Conservation (phyloP, 1,140 invertebrate genomes). For the Platorchestia sp. region DNA sequence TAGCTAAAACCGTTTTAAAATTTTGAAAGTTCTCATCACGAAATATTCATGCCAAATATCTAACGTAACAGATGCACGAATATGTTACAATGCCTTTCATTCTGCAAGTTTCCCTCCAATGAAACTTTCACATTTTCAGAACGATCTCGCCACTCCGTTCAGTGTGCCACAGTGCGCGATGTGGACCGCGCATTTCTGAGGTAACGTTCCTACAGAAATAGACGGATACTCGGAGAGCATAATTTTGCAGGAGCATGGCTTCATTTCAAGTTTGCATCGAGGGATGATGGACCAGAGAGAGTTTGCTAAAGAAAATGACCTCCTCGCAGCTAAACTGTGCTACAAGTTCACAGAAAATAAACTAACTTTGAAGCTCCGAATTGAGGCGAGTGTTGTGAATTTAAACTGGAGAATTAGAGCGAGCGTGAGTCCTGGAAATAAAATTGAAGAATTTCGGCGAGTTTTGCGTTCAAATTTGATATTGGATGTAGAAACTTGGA, state of each 20-base stretch:
- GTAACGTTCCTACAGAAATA: neutral
- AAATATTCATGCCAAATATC: neutral
- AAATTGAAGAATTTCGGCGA: neutral
- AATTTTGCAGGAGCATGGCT: neutral
- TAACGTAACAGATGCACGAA: neutral
- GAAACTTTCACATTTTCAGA: neutral
- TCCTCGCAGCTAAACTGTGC: neutral
- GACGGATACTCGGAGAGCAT: neutral
- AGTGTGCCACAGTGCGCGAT: neutral
- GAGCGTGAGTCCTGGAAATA: neutral
- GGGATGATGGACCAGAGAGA: neutral
- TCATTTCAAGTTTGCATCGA: neutral
- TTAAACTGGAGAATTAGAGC: constrained; percentile 1
- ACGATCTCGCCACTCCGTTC: neutral
- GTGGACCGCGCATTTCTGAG: neutral
- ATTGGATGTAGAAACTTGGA: neutral
- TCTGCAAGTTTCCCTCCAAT: neutral
- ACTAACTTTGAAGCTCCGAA: neutral
- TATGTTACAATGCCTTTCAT: neutral
- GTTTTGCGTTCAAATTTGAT: neutral
- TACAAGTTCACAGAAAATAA: neutral
- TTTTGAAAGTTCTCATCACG: neutral
- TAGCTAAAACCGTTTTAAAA: neutral
- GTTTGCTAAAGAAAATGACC: neutral
- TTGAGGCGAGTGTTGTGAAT: constrained; percentile 6